These are phyloP conservation scores for Aphrophora alni DNA, from an alignment of 2,888 invertebrate genomes.

Conservation along the genomic window DNA sequence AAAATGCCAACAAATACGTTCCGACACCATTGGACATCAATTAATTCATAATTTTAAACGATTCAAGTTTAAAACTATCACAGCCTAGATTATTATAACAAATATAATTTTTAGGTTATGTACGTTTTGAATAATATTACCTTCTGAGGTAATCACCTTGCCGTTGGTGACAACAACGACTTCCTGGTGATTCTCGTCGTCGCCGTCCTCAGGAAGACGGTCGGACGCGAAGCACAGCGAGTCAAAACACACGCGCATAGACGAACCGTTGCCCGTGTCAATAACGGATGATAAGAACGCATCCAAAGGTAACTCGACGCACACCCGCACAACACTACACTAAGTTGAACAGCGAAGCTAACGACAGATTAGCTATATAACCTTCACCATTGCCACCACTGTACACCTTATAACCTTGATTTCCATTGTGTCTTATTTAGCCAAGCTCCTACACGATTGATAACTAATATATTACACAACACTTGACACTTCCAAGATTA, in stretches of 20 bases:
- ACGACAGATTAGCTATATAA: constrained; percentile 9
- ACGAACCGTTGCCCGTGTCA: constrained; percentile 54
- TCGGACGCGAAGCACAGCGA: constrained; percentile 89
- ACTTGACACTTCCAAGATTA: constrained; percentile 7
- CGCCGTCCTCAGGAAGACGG: constrained; percentile 80
- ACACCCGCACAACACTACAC: constrained; percentile 2
- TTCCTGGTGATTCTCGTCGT: constrained; percentile 62
- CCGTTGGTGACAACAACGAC: constrained; percentile 49
- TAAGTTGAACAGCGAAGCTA: neutral
- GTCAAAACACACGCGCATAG: constrained; percentile 92
- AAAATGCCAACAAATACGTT: too few relatives aligned
- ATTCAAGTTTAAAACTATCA: too few relatives aligned
- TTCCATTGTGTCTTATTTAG: neutral
- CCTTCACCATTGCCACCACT: constrained; percentile 6
- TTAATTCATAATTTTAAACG: too few relatives aligned
- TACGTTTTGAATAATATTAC: too few relatives aligned
- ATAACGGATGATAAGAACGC: constrained; percentile 17
- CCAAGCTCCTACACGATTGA: neutral
- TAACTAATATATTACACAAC: neutral
- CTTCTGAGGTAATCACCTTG: constrained; percentile 43
- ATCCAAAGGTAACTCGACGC: constrained; percentile 40
- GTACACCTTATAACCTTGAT: constrained; percentile 2
- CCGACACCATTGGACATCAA: too few relatives aligned
- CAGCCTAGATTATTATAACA: too few relatives aligned
- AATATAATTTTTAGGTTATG: too few relatives aligned